Evolutionary conservation across 2,113 vertebrate genomes (phyloP), one percentile per base, ranked within the genome.

Genomic region (Bubalus kerabau): DNA sequence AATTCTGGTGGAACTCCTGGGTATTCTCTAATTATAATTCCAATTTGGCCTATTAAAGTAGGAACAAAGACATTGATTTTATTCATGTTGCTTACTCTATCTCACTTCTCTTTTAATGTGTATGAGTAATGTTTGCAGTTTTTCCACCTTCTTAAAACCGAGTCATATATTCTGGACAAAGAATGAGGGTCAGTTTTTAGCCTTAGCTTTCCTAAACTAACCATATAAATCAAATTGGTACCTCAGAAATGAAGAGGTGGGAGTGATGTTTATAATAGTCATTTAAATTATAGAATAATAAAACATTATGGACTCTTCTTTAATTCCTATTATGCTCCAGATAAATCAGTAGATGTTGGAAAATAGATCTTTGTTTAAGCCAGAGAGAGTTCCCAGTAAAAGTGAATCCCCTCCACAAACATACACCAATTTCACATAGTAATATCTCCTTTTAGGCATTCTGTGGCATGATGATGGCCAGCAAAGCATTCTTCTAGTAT

Each of bases 21-120:
- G 87, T 57, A 28, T 30, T 46, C 59, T 88, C n/a, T 90, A 90
- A 96, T 98, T 98, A 87, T 74, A 96, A 95, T 97, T 98, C 50
- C 15, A 95, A 50, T 3, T 95, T 95, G 64, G 48, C 59, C 94
- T 84, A 96, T 97, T 98, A 93, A 0, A 80, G 32, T 64, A 74
- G 52, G 36, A 90, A 92, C 26, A 94, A 96, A 93, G 78, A 81
- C 74, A 94, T 84, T 84, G 28, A 90, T 96, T 95, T 97, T 48
- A 94, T 78, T 90, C 81, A 90, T 94, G 26, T 16, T 87, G 36
- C 40, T 89, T 43, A 93, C 85, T 64, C 32, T 50, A 7, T 95
- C 14, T 88, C 19, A 89, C 36, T 91, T 93, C 54, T 62, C 43
- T 97, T 30, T 87, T 90, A 95, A 80, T 87, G 6, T 90, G 40